Percentiles rank a stretch among this genome's conserved stretches.
These are phyloP conservation scores for Mythimna lalbum DNA, from an alignment of 2,888 invertebrate species.

Conservation along the genomic window DNA sequence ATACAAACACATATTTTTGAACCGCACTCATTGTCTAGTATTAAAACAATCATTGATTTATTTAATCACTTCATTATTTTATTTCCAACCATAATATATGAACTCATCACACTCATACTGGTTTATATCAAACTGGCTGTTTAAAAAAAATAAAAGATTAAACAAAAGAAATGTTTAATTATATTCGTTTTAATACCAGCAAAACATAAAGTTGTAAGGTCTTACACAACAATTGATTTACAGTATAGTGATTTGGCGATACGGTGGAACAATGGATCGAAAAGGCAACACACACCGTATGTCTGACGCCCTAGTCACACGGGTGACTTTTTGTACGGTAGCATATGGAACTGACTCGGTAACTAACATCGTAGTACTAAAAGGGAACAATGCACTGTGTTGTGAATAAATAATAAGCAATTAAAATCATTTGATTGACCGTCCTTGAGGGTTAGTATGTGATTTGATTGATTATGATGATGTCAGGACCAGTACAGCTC, in stretches of 20 bases:
- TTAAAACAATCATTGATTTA: no score
- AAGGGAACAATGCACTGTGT: slow-evolving; percentile 47
- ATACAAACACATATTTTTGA: slow-evolving; percentile 46
- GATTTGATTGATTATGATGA: slow-evolving; percentile 26
- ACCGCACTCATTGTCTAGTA: slow-evolving; percentile 33
- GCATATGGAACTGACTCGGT: slow-evolving; percentile 14
- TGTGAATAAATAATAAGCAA: slow-evolving; percentile 32
- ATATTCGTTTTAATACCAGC: slow-evolving; percentile 1
- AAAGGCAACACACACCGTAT: slow-evolving; percentile 30
- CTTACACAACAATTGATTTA: slow-evolving; percentile 62
- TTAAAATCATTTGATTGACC: slow-evolving; percentile 31
- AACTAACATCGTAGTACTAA: slow-evolving; percentile 32
- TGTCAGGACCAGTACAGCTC: neutral
- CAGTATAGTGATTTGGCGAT: slow-evolving; percentile 53
- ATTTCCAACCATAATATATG: neutral
- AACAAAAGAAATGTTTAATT: no score
- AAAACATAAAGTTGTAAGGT: slow-evolving; percentile 33
- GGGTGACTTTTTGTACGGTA: slow-evolving; percentile 45
- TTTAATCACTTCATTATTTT: neutral
- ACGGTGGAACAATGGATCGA: slow-evolving; percentile 54
- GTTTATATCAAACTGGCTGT: neutral
- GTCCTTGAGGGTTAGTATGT: slow-evolving; percentile 34
- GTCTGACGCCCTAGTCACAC: slow-evolving; percentile 46
- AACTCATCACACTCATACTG: neutral
- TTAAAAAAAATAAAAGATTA: neutral